phyloP scores from a whole-genome alignment of 2,113 vertebrate species.

The Pseudolaguvia tuberculata region DNA sequence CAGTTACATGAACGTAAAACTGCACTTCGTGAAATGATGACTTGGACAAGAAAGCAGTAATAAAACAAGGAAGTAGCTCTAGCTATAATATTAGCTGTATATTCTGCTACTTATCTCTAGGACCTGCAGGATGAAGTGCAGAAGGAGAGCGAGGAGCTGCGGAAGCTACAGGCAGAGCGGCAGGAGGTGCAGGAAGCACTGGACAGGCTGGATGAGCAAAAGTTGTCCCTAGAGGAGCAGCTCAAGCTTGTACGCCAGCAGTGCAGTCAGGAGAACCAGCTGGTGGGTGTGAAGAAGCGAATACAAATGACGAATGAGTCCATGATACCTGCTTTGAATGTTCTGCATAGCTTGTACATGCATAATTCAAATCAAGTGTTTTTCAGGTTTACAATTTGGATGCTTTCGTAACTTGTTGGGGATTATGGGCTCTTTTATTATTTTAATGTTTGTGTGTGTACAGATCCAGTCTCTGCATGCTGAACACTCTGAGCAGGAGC shows the following conservation, averaged over 20 bases:
- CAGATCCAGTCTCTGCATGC: slow-evolving; percentile 85
- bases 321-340: not conserved
- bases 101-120: slow-evolving; percentile 57
- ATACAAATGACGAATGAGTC: not conserved
- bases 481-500: slow-evolving; percentile 86
- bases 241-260: slow-evolving; percentile 82
- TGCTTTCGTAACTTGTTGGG: not conserved
- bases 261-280: slow-evolving; percentile 82
- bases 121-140: slow-evolving; percentile 94
- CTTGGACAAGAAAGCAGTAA: not conserved
- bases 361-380: slow-evolving; percentile 4
- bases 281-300: slow-evolving; percentile 66
- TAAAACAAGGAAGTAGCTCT: too few species aligned
- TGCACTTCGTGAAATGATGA: not conserved
- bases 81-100: too few species aligned
- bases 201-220: slow-evolving; percentile 88
- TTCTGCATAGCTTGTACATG: not conserved
- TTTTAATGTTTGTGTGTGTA: slow-evolving; percentile 5
- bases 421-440: not conserved
- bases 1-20: too few species aligned
- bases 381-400: not conserved
- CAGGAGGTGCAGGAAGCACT: slow-evolving; percentile 87
- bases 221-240: slow-evolving; percentile 84
- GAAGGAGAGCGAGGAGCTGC: slow-evolving; percentile 79
- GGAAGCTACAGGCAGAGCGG: slow-evolving; percentile 83